These are phyloP conservation scores for Notarius lentiginosus DNA, from an alignment of 2,113 vertebrate species.

Conservation along the genomic window DNA sequence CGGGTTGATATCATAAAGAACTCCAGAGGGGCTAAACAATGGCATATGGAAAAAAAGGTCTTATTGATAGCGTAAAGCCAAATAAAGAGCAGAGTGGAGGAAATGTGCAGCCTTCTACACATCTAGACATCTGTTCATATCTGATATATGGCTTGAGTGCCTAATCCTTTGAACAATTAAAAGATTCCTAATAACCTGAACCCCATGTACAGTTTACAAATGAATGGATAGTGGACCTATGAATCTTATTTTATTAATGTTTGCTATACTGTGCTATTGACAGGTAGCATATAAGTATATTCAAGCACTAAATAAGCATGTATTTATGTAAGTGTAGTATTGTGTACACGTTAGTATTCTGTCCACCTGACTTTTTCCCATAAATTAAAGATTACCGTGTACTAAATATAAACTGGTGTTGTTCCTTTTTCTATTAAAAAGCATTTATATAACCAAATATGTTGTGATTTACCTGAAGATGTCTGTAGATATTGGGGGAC, in stretches of 20 bases:
- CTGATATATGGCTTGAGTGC: not conserved
- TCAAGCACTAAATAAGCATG: not conserved
- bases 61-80: not conserved
- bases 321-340: not conserved
- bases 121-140: constrained; percentile 1
- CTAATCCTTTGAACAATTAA: not conserved
- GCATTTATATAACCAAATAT: not conserved
- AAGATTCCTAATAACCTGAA: not conserved
- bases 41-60: not conserved
- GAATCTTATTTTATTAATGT: not conserved
- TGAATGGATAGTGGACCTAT: not conserved
- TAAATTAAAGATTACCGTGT: not conserved
- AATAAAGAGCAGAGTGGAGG: not conserved
- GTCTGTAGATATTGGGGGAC: not conserved
- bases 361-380: not conserved
- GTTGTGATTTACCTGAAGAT: not conserved
- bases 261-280: not conserved
- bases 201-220: not conserved
- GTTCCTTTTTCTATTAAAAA: not conserved
- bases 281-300: not conserved
- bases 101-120: not conserved
- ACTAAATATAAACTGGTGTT: not conserved
- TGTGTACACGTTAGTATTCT: not conserved
- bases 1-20: not conserved
- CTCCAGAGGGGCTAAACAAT: not conserved